phyloP scores from a whole-genome alignment of 2,888 invertebrate species.

The Bombyx huttoni region DNA sequence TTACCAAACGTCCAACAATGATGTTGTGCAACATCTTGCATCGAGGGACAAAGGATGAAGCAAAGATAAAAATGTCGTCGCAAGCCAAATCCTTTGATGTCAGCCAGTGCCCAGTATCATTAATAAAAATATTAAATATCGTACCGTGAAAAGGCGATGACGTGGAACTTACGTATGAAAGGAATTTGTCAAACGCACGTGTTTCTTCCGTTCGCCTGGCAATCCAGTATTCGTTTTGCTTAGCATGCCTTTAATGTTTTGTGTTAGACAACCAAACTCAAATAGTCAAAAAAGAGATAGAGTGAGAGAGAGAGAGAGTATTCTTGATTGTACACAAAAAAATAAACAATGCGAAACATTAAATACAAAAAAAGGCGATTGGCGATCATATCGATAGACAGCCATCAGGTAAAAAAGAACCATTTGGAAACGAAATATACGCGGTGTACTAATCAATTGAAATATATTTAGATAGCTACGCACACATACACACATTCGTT shows the following conservation, averaged over 20 bases:
- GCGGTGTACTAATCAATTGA: no score
- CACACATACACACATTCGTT: no score
- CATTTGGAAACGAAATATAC: no score
- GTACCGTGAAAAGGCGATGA: conserved; percentile 40
- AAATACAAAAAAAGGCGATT: no score
- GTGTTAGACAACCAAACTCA: not conserved
- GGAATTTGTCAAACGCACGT: conserved; percentile 34
- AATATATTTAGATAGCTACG: no score
- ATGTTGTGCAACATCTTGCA: conserved; percentile 63
- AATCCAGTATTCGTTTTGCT: conserved; percentile 6
- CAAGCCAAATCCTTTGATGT: conserved; percentile 48
- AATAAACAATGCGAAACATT: no score
- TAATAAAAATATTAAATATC: conserved; percentile 55
- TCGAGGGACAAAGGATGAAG: conserved; percentile 44
- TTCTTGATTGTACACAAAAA: no score
- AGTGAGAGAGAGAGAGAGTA: no score
- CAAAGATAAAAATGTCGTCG: conserved; percentile 58
- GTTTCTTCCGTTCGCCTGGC: conserved; percentile 15
- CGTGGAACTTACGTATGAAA: conserved; percentile 26
- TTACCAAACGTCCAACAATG: conserved; percentile 40
- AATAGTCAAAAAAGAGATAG: not conserved
- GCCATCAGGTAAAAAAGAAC: no score
- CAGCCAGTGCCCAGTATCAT: conserved; percentile 40
- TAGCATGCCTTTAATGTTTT: not conserved
- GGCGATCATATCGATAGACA: no score